phyloP scores from a whole-genome alignment of 2,113 vertebrate species.

The Aphyosemion australe region DNA sequence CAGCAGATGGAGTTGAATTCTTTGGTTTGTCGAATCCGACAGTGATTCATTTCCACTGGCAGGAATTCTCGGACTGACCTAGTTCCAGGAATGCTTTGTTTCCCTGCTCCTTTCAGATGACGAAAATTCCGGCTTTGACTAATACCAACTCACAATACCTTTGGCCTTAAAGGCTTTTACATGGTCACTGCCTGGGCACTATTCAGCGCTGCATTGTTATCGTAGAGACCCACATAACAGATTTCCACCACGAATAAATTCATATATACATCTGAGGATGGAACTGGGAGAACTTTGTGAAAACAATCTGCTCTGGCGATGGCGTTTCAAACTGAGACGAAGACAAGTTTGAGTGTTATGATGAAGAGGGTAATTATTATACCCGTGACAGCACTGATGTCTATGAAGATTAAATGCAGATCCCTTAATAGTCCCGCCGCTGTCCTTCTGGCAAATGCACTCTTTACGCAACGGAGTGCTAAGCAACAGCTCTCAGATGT shows the following conservation, averaged over 20 bases:
- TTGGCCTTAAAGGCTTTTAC: constrained; percentile 29
- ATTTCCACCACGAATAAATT: constrained; percentile 5
- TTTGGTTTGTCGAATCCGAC: constrained; percentile 49
- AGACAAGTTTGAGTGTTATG: constrained; percentile 32
- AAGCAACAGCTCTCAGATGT: constrained; percentile 11
- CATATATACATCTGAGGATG: neutral
- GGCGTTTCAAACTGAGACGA: constrained; percentile 28
- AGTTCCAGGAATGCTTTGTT: constrained; percentile 65
- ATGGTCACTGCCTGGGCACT: constrained; percentile 7
- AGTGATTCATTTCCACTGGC: constrained; percentile 44
- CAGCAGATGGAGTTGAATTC: constrained; percentile 27
- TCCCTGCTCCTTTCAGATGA: constrained; percentile 43
- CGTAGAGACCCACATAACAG: constrained; percentile 4
- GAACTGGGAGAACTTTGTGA: neutral
- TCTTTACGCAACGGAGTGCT: constrained; percentile 22
- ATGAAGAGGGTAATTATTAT: constrained; percentile 42
- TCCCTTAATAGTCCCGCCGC: constrained; percentile 28
- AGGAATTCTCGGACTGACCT: constrained; percentile 47
- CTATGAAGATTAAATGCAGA: constrained; percentile 44
- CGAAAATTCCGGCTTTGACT: constrained; percentile 56
- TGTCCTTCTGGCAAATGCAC: constrained; percentile 24
- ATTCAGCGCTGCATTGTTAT: constrained; percentile 34
- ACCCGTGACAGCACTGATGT: constrained; percentile 28
- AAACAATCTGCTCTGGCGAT: constrained; percentile 2
- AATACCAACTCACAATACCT: constrained; percentile 41